A percentile compares a stretch with the other conserved stretches of the same genome.
Conservation (phyloP, 2,797 vertebrate genomes). For the Channa striata region DNA sequence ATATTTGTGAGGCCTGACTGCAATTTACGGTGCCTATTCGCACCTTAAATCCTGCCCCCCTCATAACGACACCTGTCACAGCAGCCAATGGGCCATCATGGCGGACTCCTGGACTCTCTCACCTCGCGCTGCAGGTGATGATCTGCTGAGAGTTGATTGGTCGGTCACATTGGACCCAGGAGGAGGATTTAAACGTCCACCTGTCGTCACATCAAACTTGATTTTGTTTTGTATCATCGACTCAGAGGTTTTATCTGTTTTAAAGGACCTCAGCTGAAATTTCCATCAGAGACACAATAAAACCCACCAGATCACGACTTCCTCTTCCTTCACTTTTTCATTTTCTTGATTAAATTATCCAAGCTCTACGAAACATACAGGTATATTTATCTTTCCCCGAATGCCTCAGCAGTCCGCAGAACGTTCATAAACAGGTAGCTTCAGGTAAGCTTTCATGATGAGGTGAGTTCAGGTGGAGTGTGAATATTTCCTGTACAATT, state of each 20-base stretch:
- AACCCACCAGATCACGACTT: conserved; percentile 30
- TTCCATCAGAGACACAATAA: conserved; percentile 48
- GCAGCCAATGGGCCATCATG: conserved; percentile 25
- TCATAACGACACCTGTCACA: conserved; percentile 5
- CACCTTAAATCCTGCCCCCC: conserved; percentile 22
- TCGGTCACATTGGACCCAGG: conserved; percentile 46
- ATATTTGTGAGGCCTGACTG: conserved; percentile 87
- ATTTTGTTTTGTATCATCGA: conserved; percentile 30
- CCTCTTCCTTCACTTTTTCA: background rate
- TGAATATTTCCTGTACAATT: no score
- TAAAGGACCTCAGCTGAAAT: conserved; percentile 32
- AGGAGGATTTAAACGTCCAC: conserved; percentile 20
- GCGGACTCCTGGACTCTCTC: conserved; percentile 31
- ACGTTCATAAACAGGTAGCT: no score
- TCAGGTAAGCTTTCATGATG: no score
- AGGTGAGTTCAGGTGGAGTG: no score
- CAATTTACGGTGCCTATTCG: conserved; percentile 12
- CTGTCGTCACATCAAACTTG: conserved; percentile 15
- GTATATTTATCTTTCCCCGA: no score
- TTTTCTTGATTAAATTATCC: no score
- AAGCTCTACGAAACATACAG: no score
- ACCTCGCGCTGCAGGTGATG: conserved; percentile 26
- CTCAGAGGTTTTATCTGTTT: conserved; percentile 26
- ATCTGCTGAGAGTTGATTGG: conserved; percentile 45
- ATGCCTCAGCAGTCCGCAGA: no score